These are phyloP conservation scores for Ammodytes marinus DNA, from an alignment of 2,113 vertebrate species.

Conservation along the genomic window DNA sequence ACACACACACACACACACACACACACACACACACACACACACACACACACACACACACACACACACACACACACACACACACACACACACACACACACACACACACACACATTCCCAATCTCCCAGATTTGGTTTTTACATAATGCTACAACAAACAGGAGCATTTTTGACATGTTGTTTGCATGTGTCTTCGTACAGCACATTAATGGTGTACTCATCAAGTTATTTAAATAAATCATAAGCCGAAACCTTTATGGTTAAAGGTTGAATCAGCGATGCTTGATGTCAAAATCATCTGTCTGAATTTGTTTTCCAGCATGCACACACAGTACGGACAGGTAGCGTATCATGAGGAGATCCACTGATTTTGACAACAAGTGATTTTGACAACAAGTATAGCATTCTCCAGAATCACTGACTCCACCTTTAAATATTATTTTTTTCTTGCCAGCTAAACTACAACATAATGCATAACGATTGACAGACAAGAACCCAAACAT, in stretches of 20 bases:
- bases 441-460: slow-evolving; percentile 42
- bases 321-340: too few relatives aligned
- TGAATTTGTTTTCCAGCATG: too few relatives aligned
- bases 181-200: slow-evolving; percentile 51
- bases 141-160: slow-evolving; percentile 50
- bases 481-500: slow-evolving; percentile 15
- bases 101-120: slow-evolving; percentile 49
- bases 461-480: slow-evolving; percentile 18
- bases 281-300: too few relatives aligned
- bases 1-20: too few relatives aligned
- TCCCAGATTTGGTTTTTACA: slow-evolving; percentile 60
- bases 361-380: too few relatives aligned
- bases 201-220: slow-evolving; percentile 64
- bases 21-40: too few relatives aligned
- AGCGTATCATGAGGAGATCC: too few relatives aligned
- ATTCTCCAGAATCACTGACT: too few relatives aligned
- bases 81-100: too few relatives aligned
- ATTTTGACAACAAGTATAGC: too few relatives aligned
- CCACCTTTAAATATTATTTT: neutral
- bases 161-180: slow-evolving; percentile 53
- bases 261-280: neutral
- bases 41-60: too few relatives aligned
- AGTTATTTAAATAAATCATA: slow-evolving; percentile 73
- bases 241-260: slow-evolving; percentile 49
- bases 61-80: too few relatives aligned